Evolutionary conservation across 2,888 invertebrate genomes (phyloP).

Genomic region (Hesperia comma): DNA sequence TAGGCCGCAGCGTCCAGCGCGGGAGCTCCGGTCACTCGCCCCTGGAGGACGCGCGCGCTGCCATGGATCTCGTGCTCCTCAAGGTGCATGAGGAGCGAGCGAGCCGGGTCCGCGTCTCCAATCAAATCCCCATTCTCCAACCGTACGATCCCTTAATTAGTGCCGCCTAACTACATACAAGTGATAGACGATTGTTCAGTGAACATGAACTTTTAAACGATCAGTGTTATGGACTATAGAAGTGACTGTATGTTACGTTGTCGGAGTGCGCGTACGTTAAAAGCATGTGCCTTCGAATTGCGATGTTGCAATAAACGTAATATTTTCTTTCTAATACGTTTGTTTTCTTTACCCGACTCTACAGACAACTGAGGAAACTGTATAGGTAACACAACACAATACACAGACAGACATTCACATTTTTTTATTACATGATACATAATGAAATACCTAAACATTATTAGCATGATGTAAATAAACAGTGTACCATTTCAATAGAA

Average conservation of each 20-base stretch:
- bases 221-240: conserved; percentile 59
- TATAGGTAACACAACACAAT: not conserved
- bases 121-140: conserved; percentile 65
- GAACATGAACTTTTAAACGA: conserved; percentile 60
- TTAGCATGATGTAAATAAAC: conserved; percentile 28
- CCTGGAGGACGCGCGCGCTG: conserved; percentile 95
- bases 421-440: not conserved
- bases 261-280: conserved; percentile 77
- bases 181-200: conserved; percentile 63
- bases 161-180: conserved; percentile 71
- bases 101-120: conserved; percentile 53
- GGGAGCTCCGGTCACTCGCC: conserved; percentile 92
- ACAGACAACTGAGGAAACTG: conserved; percentile 26
- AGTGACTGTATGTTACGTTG: conserved; percentile 73
- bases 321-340: conserved; percentile 68
- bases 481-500: conserved; percentile 35
- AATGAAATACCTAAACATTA: conserved; percentile 18
- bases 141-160: conserved; percentile 77
- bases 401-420: conserved; percentile 6
- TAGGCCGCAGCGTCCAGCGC: conserved; percentile 93
- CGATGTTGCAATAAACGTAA: conserved; percentile 81
- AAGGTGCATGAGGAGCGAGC: conserved; percentile 82
- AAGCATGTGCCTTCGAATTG: conserved; percentile 83
- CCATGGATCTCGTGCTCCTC: conserved; percentile 94
- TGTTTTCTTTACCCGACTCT: conserved; percentile 48